phyloP scores from a whole-genome alignment of 2,113 vertebrate species.

The Rattus rattus region DNA sequence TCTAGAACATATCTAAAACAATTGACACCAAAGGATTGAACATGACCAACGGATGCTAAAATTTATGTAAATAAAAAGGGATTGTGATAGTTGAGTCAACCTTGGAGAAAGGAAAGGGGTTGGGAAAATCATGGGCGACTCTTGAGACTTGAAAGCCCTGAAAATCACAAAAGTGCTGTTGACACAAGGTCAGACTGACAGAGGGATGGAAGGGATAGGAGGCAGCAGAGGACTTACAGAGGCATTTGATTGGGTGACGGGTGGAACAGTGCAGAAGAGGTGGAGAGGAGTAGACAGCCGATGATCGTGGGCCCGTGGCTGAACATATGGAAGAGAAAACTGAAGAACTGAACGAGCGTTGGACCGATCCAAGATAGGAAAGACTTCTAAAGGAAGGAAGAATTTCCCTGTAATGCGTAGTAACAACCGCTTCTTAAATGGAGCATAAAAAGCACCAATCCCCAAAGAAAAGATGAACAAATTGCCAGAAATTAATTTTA shows the following conservation, averaged over 20 bases:
- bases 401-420: not conserved
- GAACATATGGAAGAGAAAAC: not conserved
- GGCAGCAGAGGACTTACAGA: not conserved
- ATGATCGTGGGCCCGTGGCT: not conserved
- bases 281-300: not conserved
- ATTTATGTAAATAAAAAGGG: not conserved
- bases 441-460: not conserved
- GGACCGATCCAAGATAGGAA: not conserved
- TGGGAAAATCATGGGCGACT: not conserved
- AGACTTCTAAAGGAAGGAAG: not conserved
- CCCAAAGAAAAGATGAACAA: not conserved
- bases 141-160: not conserved
- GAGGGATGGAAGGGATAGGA: not conserved
- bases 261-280: not conserved
- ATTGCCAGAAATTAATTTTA: conserved; percentile 15
- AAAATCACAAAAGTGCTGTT: not conserved
- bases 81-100: not conserved
- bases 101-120: not conserved
- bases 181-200: not conserved
- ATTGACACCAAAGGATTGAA: conserved; percentile 12
- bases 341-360: not conserved
- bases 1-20: not conserved
- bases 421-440: conserved; percentile 7
- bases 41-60: not conserved
- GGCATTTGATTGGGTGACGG: not conserved